Conservation (phyloP, 2,888 invertebrate genomes). For the Phoenoteleia sp. region DNA sequence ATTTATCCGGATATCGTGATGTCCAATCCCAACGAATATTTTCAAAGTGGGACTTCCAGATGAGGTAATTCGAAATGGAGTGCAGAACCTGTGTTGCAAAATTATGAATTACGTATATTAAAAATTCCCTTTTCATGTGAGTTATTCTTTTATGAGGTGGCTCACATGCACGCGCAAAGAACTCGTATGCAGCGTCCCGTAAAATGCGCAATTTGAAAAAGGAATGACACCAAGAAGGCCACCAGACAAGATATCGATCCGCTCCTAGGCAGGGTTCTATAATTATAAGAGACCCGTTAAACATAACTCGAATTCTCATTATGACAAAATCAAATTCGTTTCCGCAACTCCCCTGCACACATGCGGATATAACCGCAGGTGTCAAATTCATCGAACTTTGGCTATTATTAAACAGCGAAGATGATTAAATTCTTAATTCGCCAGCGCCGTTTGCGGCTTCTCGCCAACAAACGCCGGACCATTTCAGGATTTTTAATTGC, state of each 20-base stretch:
- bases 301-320: constrained; percentile 55
- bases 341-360: background rate
- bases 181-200: constrained; percentile 41
- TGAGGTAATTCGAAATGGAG: background rate
- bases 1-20: no score
- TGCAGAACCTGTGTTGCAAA: background rate
- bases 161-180: constrained; percentile 26
- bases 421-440: background rate
- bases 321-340: constrained; percentile 29
- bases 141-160: constrained; percentile 5
- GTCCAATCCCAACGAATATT: no score
- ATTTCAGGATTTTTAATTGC: background rate
- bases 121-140: constrained; percentile 32
- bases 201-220: constrained; percentile 59
- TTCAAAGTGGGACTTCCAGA: background rate
- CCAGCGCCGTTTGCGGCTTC: background rate
- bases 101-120: constrained; percentile 19
- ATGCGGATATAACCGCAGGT: constrained; percentile 7
- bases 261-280: constrained; percentile 35
- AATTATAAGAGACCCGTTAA: constrained; percentile 49
- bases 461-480: no score
- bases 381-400: constrained; percentile 40
- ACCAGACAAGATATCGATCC: constrained; percentile 52
- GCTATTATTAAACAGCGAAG: constrained; percentile 15
- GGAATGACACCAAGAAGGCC: constrained; percentile 61